A percentile compares a stretch with the other conserved stretches of the same genome.
phyloP scores from a whole-genome alignment of 2,113 vertebrate species.

The Atractosteus spatula region DNA sequence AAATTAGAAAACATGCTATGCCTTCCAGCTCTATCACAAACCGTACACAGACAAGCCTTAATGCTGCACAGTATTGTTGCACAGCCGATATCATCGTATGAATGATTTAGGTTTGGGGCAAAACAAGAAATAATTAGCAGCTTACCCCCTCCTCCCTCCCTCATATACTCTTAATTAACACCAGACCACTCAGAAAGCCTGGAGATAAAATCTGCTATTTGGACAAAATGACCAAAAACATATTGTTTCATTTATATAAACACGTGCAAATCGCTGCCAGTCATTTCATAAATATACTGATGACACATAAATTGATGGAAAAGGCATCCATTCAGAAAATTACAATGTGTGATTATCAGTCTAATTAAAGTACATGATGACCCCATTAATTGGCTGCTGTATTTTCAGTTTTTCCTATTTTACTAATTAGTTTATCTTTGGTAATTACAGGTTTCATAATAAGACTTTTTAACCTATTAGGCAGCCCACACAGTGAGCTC shows the following conservation, averaged over 20 bases:
- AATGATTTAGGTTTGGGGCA: constrained; percentile 56
- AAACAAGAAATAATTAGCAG: constrained; percentile 56
- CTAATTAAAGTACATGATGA: constrained; percentile 82
- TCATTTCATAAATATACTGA: constrained; percentile 69
- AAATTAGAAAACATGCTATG: constrained; percentile 19
- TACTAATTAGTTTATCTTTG: constrained; percentile 73
- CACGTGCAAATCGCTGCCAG: constrained; percentile 55
- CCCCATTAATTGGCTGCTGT: constrained; percentile 69
- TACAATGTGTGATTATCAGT: constrained; percentile 77
- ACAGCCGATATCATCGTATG: constrained; percentile 46
- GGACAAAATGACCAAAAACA: constrained; percentile 63
- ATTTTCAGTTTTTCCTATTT: constrained; percentile 49
- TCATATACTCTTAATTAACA: constrained; percentile 67
- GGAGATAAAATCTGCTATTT: constrained; percentile 72
- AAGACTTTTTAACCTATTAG: constrained; percentile 48
- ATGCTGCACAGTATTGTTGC: constrained; percentile 20
- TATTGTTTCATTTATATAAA: constrained; percentile 62
- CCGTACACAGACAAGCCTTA: constrained; percentile 6
- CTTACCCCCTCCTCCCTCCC: constrained; percentile 45
- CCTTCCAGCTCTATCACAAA: constrained; percentile 19
- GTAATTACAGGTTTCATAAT: constrained; percentile 66
- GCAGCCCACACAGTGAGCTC: constrained; percentile 55
- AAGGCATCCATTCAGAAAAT: constrained; percentile 87
- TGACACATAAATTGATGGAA: constrained; percentile 71
- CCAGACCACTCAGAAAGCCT: constrained; percentile 56